These are phyloP conservation scores for Erpobdella octoculata DNA, from an alignment of 2,888 invertebrate genomes.

Conservation along the genomic window DNA sequence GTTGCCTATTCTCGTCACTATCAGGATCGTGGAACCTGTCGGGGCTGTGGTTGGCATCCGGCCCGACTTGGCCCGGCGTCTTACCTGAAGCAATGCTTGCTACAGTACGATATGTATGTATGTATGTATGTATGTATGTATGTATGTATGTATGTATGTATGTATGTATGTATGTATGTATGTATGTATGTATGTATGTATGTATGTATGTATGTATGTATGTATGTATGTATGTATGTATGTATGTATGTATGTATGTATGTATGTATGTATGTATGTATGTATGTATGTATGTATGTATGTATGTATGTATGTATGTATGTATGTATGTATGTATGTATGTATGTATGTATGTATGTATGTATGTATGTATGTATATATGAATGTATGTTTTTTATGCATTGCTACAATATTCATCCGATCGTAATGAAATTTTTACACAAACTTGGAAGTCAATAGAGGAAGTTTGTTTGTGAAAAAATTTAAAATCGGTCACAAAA, in stretches of 20 bases:
- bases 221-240: constrained; percentile 22
- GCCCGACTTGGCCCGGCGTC: too few relatives aligned
- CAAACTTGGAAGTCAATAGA: too few relatives aligned
- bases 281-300: constrained; percentile 21
- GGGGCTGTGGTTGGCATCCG: too few relatives aligned
- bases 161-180: constrained; percentile 21
- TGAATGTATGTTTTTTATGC: too few relatives aligned
- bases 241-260: constrained; percentile 17
- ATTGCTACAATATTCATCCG: too few relatives aligned
- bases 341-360: constrained; percentile 25
- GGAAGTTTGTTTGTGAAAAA: too few relatives aligned
- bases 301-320: constrained; percentile 26
- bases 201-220: constrained; percentile 14
- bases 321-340: constrained; percentile 27
- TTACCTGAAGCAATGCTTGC: too few relatives aligned
- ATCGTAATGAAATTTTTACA: too few relatives aligned
- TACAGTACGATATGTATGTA: constrained; percentile 26
- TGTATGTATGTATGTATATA: constrained; percentile 26
- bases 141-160: constrained; percentile 17
- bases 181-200: background rate
- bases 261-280: constrained; percentile 19
- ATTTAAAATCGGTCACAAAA: too few relatives aligned
- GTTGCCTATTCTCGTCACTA: too few relatives aligned
- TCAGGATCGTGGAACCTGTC: too few relatives aligned
- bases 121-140: constrained; percentile 23